Conservation (phyloP, 2,113 vertebrate species). For the Oophaga pumilio region DNA sequence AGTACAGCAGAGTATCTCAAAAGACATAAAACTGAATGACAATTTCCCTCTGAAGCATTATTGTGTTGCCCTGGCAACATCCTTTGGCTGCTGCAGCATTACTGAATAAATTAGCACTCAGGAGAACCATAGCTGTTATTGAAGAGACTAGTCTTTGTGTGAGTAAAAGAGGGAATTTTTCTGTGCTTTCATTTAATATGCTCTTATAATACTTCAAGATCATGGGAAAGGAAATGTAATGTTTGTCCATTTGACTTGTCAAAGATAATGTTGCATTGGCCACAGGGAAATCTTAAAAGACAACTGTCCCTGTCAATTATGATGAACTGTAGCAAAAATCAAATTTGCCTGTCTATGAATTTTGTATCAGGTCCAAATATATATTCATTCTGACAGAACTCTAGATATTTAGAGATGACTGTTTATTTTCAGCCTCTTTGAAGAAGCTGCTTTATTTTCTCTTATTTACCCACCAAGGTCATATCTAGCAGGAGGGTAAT, state of each 20-base stretch:
- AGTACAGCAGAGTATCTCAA: not conserved
- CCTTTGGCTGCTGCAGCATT: conserved; percentile 38
- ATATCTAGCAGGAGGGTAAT: conserved; percentile 9
- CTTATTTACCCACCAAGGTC: conserved; percentile 16
- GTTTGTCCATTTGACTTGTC: conserved; percentile 47
- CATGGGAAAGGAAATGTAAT: conserved; percentile 28
- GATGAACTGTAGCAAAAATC: conserved; percentile 8
- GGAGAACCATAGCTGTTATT: conserved; percentile 44
- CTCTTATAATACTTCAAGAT: conserved; percentile 49
- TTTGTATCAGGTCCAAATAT: not conserved
- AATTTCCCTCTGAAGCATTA: conserved; percentile 48
- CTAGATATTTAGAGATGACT: not conserved
- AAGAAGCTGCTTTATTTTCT: not conserved
- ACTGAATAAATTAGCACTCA: conserved; percentile 56
- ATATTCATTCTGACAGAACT: conserved; percentile 17
- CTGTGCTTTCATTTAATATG: conserved; percentile 39
- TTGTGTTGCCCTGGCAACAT: conserved; percentile 52
- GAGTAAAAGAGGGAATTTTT: conserved; percentile 47
- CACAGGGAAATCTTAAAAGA: conserved; percentile 27
- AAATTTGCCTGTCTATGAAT: conserved; percentile 25
- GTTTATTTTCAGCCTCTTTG: not conserved
- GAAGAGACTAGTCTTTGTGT: conserved; percentile 52
- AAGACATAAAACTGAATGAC: conserved; percentile 8
- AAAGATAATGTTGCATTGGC: conserved; percentile 25
- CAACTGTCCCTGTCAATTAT: conserved; percentile 33